Percentiles rank a stretch among this genome's conserved stretches.
Evolutionary conservation across 2,113 vertebrate genomes (phyloP).

Genomic region (Mormoops blainvillei): DNA sequence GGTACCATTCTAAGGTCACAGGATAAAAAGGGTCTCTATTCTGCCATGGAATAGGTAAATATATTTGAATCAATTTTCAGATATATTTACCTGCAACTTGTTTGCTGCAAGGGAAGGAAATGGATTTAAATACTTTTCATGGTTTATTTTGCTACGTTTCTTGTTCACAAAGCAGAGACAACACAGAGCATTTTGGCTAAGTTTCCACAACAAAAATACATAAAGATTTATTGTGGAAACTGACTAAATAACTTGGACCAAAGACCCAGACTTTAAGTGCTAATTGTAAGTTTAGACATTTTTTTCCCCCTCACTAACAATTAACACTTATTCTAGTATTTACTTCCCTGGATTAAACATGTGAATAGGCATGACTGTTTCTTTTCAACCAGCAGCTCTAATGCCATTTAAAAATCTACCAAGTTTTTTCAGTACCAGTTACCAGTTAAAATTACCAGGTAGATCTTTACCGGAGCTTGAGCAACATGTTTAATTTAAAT

Average conservation of each 20-base stretch:
- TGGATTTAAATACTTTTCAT: background rate
- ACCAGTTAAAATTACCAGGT: constrained; percentile 29
- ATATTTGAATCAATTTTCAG: background rate
- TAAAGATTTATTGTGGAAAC: constrained; percentile 24
- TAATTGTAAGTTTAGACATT: constrained; percentile 31
- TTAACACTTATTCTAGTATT: constrained; percentile 32
- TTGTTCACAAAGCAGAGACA: constrained; percentile 14
- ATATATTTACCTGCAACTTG: background rate
- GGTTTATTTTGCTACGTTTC: background rate
- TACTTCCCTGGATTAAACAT: constrained; percentile 12
- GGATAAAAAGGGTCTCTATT: background rate
- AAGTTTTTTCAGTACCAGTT: constrained; percentile 31
- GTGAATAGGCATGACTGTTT: constrained; percentile 15
- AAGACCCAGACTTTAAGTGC: background rate
- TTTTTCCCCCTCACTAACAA: background rate
- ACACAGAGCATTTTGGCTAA: background rate
- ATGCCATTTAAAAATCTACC: constrained; percentile 38
- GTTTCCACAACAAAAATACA: constrained; percentile 4
- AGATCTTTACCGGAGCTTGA: background rate
- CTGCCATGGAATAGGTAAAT: background rate
- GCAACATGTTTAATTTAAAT: background rate
- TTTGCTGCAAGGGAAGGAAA: background rate
- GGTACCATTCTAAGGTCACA: background rate
- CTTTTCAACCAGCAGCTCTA: constrained; percentile 32
- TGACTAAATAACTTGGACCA: constrained; percentile 1